Percentiles rank a stretch among this genome's conserved stretches.
phyloP scores from a whole-genome alignment of 2,113 vertebrate genomes.

The Lipophrys pholis region DNA sequence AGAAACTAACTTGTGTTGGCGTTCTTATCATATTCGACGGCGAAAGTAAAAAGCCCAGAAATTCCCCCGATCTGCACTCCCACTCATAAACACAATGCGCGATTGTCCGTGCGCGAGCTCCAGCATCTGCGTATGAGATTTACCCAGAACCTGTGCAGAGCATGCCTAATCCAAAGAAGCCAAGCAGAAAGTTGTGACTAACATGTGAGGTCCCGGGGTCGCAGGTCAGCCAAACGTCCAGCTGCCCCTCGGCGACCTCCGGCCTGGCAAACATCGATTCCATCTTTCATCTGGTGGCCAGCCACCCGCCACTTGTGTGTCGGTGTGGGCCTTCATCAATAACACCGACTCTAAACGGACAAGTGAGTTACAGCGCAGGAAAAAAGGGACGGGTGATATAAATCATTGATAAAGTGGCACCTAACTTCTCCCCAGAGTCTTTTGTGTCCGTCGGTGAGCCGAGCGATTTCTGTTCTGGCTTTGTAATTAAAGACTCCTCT shows the following conservation, averaged over 20 bases:
- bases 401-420: slow-evolving; percentile 66
- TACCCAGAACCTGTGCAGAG: slow-evolving; percentile 40
- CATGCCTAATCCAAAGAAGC: slow-evolving; percentile 69
- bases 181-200: slow-evolving; percentile 55
- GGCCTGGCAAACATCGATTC: slow-evolving; percentile 49
- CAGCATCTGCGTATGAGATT: slow-evolving; percentile 31
- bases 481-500: slow-evolving; percentile 76
- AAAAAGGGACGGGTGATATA: slow-evolving; percentile 48
- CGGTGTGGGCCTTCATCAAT: slow-evolving; percentile 47
- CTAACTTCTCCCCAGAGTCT: slow-evolving; percentile 40
- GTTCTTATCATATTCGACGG: background rate
- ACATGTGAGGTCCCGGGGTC: slow-evolving; percentile 65
- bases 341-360: slow-evolving; percentile 30
- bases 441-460: slow-evolving; percentile 61
- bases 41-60: too few relatives aligned
- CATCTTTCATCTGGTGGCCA: slow-evolving; percentile 70
- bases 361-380: slow-evolving; percentile 55
- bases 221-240: slow-evolving; percentile 76
- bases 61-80: too few relatives aligned
- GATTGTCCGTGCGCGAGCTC: slow-evolving; percentile 12
- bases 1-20: background rate
- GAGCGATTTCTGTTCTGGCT: slow-evolving; percentile 58
- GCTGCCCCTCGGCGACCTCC: slow-evolving; percentile 72
- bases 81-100: slow-evolving; percentile 20
- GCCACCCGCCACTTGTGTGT: slow-evolving; percentile 40